phyloP scores from a whole-genome alignment of 2,113 vertebrate genomes.

The Sceloporus tristichus region DNA sequence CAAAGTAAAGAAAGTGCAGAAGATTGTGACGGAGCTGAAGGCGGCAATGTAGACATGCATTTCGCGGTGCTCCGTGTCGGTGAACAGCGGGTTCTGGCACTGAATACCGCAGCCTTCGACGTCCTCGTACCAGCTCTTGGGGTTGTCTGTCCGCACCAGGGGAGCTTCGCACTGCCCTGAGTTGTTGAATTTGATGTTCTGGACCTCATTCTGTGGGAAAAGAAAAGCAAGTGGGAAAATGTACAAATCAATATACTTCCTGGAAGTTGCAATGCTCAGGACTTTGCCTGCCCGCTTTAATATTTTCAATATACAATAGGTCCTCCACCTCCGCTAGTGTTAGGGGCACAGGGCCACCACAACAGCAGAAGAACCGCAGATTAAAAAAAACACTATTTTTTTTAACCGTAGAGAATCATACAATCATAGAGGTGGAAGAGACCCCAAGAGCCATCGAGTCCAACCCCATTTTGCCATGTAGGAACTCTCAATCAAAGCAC shows the following conservation, averaged over 20 bases:
- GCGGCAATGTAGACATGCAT: conserved; percentile 95
- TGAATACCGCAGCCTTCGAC: conserved; percentile 98
- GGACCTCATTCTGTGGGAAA: conserved; percentile 87
- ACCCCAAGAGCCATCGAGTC: too few species aligned
- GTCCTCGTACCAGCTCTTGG: conserved; percentile 97
- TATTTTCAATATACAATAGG: too few species aligned
- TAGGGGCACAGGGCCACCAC: too few species aligned
- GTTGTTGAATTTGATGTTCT: conserved; percentile 98
- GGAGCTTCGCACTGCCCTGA: conserved; percentile 94
- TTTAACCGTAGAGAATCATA: too few species aligned
- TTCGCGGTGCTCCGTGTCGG: conserved; percentile 89
- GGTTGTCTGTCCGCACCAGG: conserved; percentile 93
- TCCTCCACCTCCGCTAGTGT: too few species aligned
- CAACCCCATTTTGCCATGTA: too few species aligned
- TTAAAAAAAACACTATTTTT: too few species aligned
- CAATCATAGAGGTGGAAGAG: too few species aligned
- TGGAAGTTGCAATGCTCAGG: neutral
- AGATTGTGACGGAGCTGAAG: conserved; percentile 94
- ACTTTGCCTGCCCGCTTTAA: too few species aligned
- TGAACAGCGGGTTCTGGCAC: conserved; percentile 97
- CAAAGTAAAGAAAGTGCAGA: conserved; percentile 98
- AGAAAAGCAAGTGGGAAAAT: accelerated
- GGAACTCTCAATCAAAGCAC: too few species aligned
- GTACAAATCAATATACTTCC: neutral
- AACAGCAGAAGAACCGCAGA: too few species aligned